Conservation (phyloP, 37 sponge, comb jelly and placozoan species). For the Haliclona indistincta region DNA sequence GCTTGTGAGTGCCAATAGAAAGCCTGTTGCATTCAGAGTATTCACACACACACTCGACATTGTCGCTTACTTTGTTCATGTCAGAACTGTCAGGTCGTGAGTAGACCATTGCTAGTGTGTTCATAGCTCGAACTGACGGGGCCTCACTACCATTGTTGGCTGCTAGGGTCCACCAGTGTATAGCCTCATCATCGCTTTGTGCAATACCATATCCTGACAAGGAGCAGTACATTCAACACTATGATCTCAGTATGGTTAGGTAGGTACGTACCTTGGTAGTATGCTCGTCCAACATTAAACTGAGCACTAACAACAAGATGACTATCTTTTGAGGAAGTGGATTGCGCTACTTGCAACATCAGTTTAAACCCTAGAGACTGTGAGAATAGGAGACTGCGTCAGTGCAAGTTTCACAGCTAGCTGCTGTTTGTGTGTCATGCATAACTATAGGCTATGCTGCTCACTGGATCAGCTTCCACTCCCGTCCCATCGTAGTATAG, state of each 20-base stretch:
- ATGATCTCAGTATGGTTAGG: background rate
- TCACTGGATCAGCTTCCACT: slow-evolving; percentile 54
- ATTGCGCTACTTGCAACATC: slow-evolving; percentile 75
- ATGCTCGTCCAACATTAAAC: slow-evolving; percentile 87
- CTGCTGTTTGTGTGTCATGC: too few species aligned
- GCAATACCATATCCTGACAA: slow-evolving; percentile 75
- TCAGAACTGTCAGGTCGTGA: slow-evolving; percentile 70
- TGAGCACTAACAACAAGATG: slow-evolving; percentile 75
- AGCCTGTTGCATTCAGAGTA: slow-evolving; percentile 48
- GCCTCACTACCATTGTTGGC: slow-evolving; percentile 40
- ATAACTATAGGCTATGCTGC: too few species aligned
- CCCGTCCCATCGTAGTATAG: slow-evolving; percentile 89
- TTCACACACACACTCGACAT: too few species aligned
- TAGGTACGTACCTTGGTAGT: too few species aligned
- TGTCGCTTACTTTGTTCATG: slow-evolving; percentile 46
- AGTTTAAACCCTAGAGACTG: slow-evolving; percentile 70
- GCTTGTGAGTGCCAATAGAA: slow-evolving; percentile 84
- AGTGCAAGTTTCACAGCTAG: too few species aligned
- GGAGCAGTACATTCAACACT: background rate
- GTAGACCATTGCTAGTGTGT: slow-evolving; percentile 86
- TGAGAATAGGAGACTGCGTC: too few species aligned
- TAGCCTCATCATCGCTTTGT: slow-evolving; percentile 75
- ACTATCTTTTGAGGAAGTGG: slow-evolving; percentile 20
- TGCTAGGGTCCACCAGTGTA: slow-evolving; percentile 63
- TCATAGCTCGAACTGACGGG: slow-evolving; percentile 74